These are phyloP conservation scores for Callocephalon fimbriatum DNA, from an alignment of 2,113 vertebrate genomes.

Conservation along the genomic window DNA sequence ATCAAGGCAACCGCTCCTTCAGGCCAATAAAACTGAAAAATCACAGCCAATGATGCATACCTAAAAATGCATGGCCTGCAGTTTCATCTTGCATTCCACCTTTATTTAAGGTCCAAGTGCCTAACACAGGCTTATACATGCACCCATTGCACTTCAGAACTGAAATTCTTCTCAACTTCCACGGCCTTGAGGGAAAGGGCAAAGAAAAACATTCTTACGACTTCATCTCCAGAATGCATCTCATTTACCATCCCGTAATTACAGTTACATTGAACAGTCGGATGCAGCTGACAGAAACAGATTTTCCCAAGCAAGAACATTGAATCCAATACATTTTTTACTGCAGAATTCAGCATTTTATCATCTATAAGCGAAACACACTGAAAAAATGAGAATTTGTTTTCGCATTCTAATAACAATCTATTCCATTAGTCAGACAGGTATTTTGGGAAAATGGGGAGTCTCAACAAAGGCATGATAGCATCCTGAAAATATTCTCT, in stretches of 20 bases:
- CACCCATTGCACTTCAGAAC: not conserved
- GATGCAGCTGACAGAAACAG: not conserved
- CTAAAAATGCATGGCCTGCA: not conserved
- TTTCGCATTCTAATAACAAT: not conserved
- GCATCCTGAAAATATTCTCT: not conserved
- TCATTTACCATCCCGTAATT: not conserved
- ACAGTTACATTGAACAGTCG: not conserved
- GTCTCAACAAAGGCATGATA: not conserved
- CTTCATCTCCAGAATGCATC: not conserved
- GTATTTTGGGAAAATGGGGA: not conserved
- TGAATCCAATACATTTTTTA: not conserved
- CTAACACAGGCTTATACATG: not conserved
- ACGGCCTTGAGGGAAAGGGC: not conserved
- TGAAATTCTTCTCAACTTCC: not conserved
- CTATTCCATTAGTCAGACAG: not conserved
- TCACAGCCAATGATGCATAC: not conserved
- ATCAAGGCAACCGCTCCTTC: not conserved
- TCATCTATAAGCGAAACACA: not conserved
- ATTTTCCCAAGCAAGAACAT: not conserved
- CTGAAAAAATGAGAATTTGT: not conserved
- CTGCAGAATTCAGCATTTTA: not conserved
- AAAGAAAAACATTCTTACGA: not conserved
- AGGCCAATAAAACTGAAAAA: not conserved
- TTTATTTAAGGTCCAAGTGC: not conserved
- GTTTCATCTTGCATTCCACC: not conserved